Evolutionary conservation across 2,888 invertebrate genomes (phyloP).

Genomic region (Argynnis bischoffii): DNA sequence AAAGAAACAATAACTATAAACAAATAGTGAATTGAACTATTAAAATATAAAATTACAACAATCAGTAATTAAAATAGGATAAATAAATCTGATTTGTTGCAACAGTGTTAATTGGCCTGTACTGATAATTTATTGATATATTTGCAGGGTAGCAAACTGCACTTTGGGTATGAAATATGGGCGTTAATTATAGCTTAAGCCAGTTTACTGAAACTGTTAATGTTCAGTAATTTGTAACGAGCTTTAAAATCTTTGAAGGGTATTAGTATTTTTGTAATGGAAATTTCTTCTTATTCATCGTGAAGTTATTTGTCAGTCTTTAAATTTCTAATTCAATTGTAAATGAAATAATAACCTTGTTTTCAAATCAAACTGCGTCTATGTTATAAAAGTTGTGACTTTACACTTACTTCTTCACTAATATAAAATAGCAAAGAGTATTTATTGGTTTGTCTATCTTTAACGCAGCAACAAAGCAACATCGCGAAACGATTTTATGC

Average conservation of each 20-base stretch:
- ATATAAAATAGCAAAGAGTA: too few species aligned
- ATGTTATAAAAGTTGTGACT: too few species aligned
- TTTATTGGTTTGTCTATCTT: too few species aligned
- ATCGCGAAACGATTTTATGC: too few species aligned
- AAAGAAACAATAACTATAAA: neutral
- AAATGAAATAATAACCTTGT: too few species aligned
- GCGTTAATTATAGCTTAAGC: constrained; percentile 26
- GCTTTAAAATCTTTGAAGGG: constrained; percentile 1
- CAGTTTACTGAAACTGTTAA: constrained; percentile 13
- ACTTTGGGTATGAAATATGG: constrained; percentile 23
- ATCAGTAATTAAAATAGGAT: constrained; percentile 6
- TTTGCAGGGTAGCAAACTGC: constrained; percentile 13
- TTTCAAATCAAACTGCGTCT: too few species aligned
- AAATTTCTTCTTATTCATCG: too few species aligned
- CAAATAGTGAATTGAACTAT: neutral
- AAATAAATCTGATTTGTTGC: constrained; percentile 12
- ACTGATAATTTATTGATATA: constrained; percentile 22
- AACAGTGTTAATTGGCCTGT: constrained; percentile 17
- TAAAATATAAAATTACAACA: neutral
- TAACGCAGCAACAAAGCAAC: too few species aligned
- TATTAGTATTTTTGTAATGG: too few species aligned
- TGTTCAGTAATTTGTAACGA: constrained; percentile 31
- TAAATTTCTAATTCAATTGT: too few species aligned
- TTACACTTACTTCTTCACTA: too few species aligned
- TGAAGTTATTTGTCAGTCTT: too few species aligned